Conservation (phyloP, 2,113 vertebrate genomes). For the Caretta caretta region DNA sequence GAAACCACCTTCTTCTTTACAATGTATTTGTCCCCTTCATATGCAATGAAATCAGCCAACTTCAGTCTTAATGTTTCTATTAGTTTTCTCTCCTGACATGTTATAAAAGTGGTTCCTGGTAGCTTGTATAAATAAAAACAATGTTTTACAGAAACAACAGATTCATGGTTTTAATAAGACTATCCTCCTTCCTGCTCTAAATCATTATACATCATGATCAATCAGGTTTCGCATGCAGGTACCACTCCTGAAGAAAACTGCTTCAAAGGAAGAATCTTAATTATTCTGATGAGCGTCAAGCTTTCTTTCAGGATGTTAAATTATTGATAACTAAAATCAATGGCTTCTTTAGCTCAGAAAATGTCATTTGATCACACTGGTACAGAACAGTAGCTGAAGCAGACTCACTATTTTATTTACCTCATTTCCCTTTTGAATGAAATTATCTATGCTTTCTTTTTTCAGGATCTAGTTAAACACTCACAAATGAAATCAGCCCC, state of each 20-base stretch:
- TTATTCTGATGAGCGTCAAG: conserved; percentile 34
- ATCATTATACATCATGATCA: conserved; percentile 42
- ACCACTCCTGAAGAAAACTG: conserved; percentile 45
- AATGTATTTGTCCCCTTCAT: neutral
- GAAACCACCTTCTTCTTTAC: neutral
- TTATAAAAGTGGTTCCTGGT: conserved; percentile 46
- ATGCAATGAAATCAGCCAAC: neutral
- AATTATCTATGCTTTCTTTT: neutral
- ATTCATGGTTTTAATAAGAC: conserved; percentile 65
- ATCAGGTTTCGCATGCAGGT: conserved; percentile 50
- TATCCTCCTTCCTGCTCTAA: conserved; percentile 31
- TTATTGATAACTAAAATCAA: conserved; percentile 52
- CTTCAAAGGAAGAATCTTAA: conserved; percentile 40
- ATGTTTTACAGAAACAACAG: conserved; percentile 56
- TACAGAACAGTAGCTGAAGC: neutral
- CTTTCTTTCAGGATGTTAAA: conserved; percentile 47
- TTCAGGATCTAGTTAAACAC: conserved; percentile 36
- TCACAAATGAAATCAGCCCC: neutral
- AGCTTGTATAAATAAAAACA: conserved; percentile 47
- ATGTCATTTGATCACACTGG: neutral
- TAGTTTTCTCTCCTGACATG: conserved; percentile 25
- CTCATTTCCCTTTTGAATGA: conserved; percentile 30
- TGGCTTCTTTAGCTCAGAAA: conserved; percentile 18
- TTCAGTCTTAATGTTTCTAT: conserved; percentile 26
- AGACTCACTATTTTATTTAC: conserved; percentile 27